Evolutionary conservation across 1,140 invertebrate genomes (phyloP), one percentile per base, ranked within the genome.

Genomic region (Gyrodactylus salaris): DNA sequence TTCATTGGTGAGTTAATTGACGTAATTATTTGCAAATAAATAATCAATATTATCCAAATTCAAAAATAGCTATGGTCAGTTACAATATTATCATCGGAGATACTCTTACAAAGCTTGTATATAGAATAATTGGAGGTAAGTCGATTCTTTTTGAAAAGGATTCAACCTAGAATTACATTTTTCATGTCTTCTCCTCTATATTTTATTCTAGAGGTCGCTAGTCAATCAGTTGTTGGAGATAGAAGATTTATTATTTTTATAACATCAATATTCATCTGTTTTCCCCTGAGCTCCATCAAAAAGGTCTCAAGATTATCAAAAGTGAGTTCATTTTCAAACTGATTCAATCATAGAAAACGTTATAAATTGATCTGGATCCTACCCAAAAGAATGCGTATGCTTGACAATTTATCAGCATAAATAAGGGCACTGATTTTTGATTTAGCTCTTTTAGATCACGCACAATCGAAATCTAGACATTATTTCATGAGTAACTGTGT

Each of bases 1-100:
- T 87, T 89, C 76, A 86, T 89, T 77, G 88, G 88, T 88, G 83
- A 84, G 82, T 80, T 73, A 69, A 69, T 69, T 7, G 2, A 74
- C 23, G 21, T 25, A 20, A n/a, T 19, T 27, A n/a, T n/a, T n/a
- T n/a, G n/a, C n/a, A n/a, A n/a, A n/a, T n/a, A n/a, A n/a, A n/a
- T n/a, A n/a, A n/a, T n/a, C n/a, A n/a, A n/a, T n/a, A n/a, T n/a
- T n/a, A n/a, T n/a, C 73, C 26, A 76, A 27, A 69, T 75, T 73
- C 26, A 73, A 75, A 84, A 84, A 25, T 81, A 89, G 88, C 88
- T 0, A 90, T 90, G 87, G 86, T 89, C 26, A 89, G 87, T 69
- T 90, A 91, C 78, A 90, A 91, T 79, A 86, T 90, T 1, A 88
- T 90, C 26, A 88, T 90, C 23, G 88, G 88, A 26, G 89, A 91